Base-by-base conservation (phyloP, 2,888 invertebrate species). In the Hoplodrina ambigua region DNA sequence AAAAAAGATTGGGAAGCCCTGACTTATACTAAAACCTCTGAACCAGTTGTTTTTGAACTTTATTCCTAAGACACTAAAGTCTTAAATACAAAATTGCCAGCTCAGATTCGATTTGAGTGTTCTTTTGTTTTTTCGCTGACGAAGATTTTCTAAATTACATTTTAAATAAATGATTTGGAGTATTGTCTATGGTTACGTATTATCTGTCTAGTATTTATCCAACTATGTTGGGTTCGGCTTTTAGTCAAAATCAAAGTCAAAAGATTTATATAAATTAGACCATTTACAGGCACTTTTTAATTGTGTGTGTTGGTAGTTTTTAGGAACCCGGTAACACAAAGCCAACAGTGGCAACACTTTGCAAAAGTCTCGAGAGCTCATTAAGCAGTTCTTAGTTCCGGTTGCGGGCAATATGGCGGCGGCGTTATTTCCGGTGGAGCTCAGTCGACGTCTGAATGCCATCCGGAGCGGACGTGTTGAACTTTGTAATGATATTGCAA, bases 351-450 rank as follows among this genome's bases (percentile, higher is more conserved):
- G 25, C n/a, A 65, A 58, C 46, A 55, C 67, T 67, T 55, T 54
- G 41, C 37, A 50, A 25, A 25, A 80, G 85, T 78, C 81, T 79
- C 79, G 59, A 78, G 79, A 77, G 76, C 85, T 86, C 86, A 83
- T 86, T 86, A 85, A 66, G 74, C 71, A 70, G 71, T 79, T 75
- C 75, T 57, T 54, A 65, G 73, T 81, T 86, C 85, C 86, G 85
- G 59, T 75, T 20, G 70, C 63, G 56, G 69, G 63, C 75, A 83
- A 84, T 73, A 86, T 83, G 86, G 86, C 86, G 77, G 79, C 66
- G 76, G 77, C 58, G 72, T 76, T 73, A 80, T 81, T 82, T 85
- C 86, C 86, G 81, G 74, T 69, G 70, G 63, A 30, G 70, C 74
- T 78, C 84, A 85, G 72, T 80, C 64, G 58, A 33, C 58, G 85